phyloP scores from a whole-genome alignment of 2,113 vertebrate species.

The Heliornis fulica region DNA sequence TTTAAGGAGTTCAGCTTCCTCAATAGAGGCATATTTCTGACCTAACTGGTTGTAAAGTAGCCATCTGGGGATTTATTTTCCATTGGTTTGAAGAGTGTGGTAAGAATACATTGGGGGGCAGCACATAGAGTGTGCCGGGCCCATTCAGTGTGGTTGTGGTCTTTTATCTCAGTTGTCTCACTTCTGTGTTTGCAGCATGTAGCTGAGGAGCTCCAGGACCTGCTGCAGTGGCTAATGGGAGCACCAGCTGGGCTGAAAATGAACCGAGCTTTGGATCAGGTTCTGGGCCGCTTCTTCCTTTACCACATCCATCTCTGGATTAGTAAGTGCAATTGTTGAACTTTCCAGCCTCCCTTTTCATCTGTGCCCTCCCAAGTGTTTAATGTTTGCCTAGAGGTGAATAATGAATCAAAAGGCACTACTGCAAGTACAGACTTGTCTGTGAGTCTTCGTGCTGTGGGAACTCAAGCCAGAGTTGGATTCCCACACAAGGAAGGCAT shows the following conservation, averaged over 20 bases:
- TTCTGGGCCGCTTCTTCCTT: constrained; percentile 95
- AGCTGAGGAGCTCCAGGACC: constrained; percentile 87
- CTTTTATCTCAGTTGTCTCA: neutral
- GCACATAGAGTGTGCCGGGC: neutral
- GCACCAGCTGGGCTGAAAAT: constrained; percentile 96
- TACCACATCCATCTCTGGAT: constrained; percentile 99
- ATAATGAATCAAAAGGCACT: constrained; percentile 2
- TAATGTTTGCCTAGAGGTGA: constrained; percentile 20
- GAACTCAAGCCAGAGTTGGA: constrained; percentile 7
- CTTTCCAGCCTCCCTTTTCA: neutral
- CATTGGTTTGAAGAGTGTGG: neutral
- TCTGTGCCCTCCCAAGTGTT: neutral
- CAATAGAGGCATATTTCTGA: neutral
- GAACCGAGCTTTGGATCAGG: constrained; percentile 94
- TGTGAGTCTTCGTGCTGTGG: constrained; percentile 12
- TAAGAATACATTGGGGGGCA: neutral
- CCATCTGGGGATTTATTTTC: neutral
- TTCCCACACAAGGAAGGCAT: constrained; percentile 30
- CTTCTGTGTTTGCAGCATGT: constrained; percentile 73
- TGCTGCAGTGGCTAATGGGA: constrained; percentile 98
- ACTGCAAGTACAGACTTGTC: constrained; percentile 10
- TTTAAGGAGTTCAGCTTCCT: neutral
- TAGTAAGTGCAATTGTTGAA: constrained; percentile 81
- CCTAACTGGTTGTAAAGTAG: neutral
- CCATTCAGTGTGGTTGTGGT: neutral